Evolutionary conservation across 2,888 invertebrate genomes (phyloP).

Genomic region (Tridacna gigas): DNA sequence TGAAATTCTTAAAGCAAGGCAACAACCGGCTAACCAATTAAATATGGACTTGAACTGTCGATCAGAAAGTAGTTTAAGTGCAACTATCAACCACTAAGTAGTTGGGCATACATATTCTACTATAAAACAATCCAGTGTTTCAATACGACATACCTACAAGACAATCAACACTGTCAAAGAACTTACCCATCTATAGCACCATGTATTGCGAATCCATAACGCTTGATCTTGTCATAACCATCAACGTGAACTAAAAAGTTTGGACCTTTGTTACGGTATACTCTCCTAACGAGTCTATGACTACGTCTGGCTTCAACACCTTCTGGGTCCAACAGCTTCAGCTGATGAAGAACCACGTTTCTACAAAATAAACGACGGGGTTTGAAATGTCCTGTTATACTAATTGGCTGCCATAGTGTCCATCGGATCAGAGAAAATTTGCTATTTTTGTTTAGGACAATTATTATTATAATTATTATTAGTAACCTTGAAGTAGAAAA

Average conservation of each 20-base stretch:
- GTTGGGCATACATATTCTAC: not conserved
- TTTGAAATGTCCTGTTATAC: no score
- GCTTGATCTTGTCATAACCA: conserved; percentile 36
- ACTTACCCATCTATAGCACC: conserved; percentile 18
- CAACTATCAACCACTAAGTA: not conserved
- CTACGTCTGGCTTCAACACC: conserved; percentile 2
- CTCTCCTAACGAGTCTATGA: not conserved
- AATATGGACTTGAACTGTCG: not conserved
- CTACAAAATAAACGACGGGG: not conserved
- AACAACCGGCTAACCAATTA: no score
- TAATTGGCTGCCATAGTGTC: not conserved
- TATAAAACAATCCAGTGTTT: not conserved
- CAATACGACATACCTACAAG: not conserved
- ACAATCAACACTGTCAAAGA: not conserved
- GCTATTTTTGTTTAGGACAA: not conserved
- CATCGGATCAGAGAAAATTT: not conserved
- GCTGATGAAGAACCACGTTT: not conserved
- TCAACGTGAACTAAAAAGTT: conserved; percentile 32
- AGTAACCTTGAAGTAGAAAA: no score
- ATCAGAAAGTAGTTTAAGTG: not conserved
- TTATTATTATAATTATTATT: no score
- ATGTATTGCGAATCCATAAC: conserved; percentile 25
- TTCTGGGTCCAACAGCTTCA: conserved; percentile 1
- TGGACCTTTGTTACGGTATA: conserved; percentile 24
- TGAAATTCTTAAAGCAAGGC: no score